These are phyloP conservation scores for Eurytoma adleriae DNA, from an alignment of 2,888 invertebrate genomes.

Conservation along the genomic window DNA sequence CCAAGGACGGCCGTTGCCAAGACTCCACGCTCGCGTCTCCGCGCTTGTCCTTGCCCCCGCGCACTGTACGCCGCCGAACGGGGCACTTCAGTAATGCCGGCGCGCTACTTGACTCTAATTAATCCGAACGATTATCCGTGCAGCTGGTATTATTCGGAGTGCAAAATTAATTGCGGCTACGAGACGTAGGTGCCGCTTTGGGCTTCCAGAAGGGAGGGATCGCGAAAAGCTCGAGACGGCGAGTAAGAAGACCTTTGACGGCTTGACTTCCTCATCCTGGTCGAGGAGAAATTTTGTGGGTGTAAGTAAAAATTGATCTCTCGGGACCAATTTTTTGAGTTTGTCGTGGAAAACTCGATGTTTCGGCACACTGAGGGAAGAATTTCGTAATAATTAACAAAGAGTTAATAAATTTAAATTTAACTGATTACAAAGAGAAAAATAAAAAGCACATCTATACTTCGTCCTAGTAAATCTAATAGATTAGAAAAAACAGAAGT, in stretches of 20 bases:
- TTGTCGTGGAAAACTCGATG: too few relatives aligned
- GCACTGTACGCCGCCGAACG: neutral
- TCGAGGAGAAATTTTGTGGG: too few relatives aligned
- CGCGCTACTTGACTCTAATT: constrained; percentile 67
- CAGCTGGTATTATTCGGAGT: constrained; percentile 68
- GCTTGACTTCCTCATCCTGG: neutral
- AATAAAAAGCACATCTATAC: too few relatives aligned
- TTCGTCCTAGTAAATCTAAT: too few relatives aligned
- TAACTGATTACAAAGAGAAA: too few relatives aligned
- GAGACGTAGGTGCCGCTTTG: constrained; percentile 28
- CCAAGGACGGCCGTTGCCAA: neutral
- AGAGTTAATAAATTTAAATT: too few relatives aligned
- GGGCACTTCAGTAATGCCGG: constrained; percentile 59
- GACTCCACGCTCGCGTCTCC: neutral
- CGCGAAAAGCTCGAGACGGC: constrained; percentile 34
- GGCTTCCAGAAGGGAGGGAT: neutral
- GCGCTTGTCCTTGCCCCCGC: neutral
- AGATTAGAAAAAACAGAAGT: too few relatives aligned
- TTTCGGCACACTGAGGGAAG: too few relatives aligned
- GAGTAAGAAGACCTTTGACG: neutral
- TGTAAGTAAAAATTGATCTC: too few relatives aligned
- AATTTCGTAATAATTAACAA: too few relatives aligned
- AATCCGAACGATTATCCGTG: constrained; percentile 70
- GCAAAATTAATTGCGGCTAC: constrained; percentile 69
- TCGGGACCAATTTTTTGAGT: too few relatives aligned